Conservation (phyloP, 2,888 invertebrate species). For the Drosophila fungiperda region DNA sequence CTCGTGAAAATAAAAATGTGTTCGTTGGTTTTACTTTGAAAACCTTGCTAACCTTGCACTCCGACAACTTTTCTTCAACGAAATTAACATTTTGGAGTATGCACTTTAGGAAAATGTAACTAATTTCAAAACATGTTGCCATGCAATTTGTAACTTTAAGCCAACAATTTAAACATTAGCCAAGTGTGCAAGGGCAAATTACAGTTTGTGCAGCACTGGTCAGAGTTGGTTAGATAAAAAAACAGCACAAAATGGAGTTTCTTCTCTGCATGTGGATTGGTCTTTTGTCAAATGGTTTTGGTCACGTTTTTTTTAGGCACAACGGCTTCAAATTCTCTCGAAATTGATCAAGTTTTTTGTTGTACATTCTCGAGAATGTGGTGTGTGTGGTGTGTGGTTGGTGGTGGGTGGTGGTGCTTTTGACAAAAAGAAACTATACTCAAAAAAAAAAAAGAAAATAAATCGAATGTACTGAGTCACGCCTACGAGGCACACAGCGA, state of each 20-base stretch:
- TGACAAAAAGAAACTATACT: slow-evolving; percentile 10
- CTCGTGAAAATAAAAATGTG: background rate
- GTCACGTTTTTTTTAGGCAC: background rate
- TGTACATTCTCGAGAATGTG: slow-evolving; percentile 6
- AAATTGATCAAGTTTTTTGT: slow-evolving; percentile 15
- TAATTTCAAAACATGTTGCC: background rate
- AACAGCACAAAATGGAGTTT: background rate
- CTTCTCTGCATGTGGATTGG: background rate
- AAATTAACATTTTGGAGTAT: background rate
- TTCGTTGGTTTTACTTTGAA: background rate
- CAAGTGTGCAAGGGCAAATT: background rate
- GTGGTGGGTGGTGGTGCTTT: background rate
- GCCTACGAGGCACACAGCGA: slow-evolving; percentile 6
- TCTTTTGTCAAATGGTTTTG: slow-evolving; percentile 1
- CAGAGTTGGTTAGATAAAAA: background rate
- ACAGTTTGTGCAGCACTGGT: slow-evolving; percentile 29
- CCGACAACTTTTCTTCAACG: background rate
- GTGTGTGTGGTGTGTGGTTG: background rate
- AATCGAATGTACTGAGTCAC: slow-evolving; percentile 10
- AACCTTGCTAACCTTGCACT: background rate
- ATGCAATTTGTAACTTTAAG: background rate
- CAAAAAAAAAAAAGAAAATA: background rate
- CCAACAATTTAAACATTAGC: no score
- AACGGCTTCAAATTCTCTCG: background rate
- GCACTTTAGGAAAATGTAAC: background rate